A percentile compares a stretch with the other conserved stretches of the same genome.
These are phyloP conservation scores for Todus mexicanus DNA, from an alignment of 2,797 vertebrate species.

Conservation along the genomic window DNA sequence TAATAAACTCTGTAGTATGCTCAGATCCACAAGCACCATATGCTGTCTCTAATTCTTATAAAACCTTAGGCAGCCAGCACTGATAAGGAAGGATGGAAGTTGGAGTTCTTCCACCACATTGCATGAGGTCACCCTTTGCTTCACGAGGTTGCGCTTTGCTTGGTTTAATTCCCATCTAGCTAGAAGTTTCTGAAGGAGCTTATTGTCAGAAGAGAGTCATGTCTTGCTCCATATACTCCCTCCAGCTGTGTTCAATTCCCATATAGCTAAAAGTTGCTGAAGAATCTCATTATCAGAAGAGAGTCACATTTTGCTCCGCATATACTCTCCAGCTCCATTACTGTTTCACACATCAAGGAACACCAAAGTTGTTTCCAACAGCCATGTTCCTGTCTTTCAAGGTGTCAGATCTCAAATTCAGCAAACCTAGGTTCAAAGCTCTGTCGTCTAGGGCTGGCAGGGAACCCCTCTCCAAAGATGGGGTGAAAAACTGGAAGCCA, in stretches of 20 bases:
- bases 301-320: neutral
- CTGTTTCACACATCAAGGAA: neutral
- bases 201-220: neutral
- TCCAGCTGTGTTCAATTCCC: neutral
- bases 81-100: neutral
- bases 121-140: neutral
- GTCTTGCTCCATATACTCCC: neutral
- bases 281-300: neutral
- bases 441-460: neutral
- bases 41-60: neutral
- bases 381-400: neutral
- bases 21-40: neutral
- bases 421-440: neutral
- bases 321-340: neutral
- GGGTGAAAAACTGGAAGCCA: neutral
- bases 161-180: neutral
- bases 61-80: neutral
- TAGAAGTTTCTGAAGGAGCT: neutral
- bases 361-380: neutral
- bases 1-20: neutral
- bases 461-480: neutral
- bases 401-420: neutral
- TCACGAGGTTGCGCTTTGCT: neutral
- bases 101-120: conserved; percentile 32
- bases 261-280: neutral